These are phyloP conservation scores for Isotomurus palustris DNA, from an alignment of 2,888 invertebrate genomes.

Conservation along the genomic window DNA sequence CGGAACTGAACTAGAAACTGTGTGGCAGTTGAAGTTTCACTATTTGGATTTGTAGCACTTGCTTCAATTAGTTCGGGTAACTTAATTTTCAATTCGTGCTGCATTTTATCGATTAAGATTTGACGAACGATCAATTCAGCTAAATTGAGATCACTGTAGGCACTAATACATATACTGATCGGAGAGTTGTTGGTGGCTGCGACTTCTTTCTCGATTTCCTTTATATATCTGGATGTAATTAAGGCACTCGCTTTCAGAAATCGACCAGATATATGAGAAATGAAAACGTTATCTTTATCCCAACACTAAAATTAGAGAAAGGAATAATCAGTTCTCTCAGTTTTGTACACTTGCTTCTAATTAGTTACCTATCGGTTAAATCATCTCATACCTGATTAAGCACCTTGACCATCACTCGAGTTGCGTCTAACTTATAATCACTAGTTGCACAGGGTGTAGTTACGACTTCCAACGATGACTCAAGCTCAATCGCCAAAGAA, in stretches of 20 bases:
- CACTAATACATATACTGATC: slow-evolving; percentile 28
- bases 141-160: slow-evolving; percentile 42
- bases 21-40: not conserved
- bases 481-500: slow-evolving; percentile 73
- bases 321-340: not conserved
- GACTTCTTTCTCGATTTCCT: slow-evolving; percentile 32
- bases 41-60: not conserved
- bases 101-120: slow-evolving; percentile 39
- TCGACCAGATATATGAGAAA: slow-evolving; percentile 37
- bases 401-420: slow-evolving; percentile 40
- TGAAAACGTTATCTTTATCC: slow-evolving; percentile 42
- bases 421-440: slow-evolving; percentile 42
- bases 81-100: not conserved
- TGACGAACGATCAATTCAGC: slow-evolving; percentile 42
- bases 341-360: not conserved
- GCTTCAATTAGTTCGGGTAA: not conserved
- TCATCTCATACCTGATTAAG: slow-evolving; percentile 36
- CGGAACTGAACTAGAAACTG: slow-evolving; percentile 33
- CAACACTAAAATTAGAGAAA: slow-evolving; percentile 39
- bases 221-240: slow-evolving; percentile 40
- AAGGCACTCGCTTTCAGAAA: slow-evolving; percentile 46
- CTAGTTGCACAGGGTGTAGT: slow-evolving; percentile 29
- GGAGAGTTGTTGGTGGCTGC: slow-evolving; percentile 27
- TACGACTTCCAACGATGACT: slow-evolving; percentile 52
- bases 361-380: not conserved